These are phyloP conservation scores for Meleagris gallopavo DNA, from an alignment of 2,113 vertebrate species.

Conservation along the genomic window DNA sequence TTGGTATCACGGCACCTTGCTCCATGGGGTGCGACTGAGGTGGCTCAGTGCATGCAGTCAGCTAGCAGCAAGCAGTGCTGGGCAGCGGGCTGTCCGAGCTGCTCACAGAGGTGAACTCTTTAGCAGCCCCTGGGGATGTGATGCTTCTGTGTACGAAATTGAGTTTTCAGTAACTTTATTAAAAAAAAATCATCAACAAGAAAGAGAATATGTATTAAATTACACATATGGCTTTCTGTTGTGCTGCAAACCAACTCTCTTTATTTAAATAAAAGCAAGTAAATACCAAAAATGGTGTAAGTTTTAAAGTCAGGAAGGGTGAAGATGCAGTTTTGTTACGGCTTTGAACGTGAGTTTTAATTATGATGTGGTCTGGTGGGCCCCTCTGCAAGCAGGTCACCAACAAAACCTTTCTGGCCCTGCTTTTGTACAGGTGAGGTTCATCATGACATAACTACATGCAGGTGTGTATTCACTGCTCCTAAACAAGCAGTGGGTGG, in stretches of 20 bases:
- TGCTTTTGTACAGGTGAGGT: rapidly evolving
- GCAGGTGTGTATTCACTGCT: background rate
- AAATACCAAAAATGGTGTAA: rapidly evolving
- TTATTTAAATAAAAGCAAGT: background rate
- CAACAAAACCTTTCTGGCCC: background rate
- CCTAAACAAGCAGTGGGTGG: background rate
- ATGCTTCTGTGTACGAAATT: background rate
- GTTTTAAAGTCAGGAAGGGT: background rate
- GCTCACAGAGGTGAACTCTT: rapidly evolving
- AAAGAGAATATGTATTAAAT: background rate
- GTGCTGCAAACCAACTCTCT: background rate
- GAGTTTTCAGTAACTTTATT: background rate
- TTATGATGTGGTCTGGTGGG: rapidly evolving
- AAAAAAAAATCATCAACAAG: background rate
- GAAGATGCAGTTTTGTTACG: too few species aligned
- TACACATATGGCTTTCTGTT: background rate
- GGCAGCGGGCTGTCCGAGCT: background rate
- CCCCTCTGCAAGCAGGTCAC: background rate
- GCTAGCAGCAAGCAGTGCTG: background rate
- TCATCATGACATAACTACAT: background rate
- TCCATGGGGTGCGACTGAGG: background rate
- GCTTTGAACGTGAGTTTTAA: rapidly evolving
- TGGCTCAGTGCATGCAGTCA: rapidly evolving
- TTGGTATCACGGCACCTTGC: background rate
- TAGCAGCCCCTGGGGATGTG: background rate